Base-by-base conservation (phyloP, 2,888 invertebrate species). In the Pinctada fucata region DNA sequence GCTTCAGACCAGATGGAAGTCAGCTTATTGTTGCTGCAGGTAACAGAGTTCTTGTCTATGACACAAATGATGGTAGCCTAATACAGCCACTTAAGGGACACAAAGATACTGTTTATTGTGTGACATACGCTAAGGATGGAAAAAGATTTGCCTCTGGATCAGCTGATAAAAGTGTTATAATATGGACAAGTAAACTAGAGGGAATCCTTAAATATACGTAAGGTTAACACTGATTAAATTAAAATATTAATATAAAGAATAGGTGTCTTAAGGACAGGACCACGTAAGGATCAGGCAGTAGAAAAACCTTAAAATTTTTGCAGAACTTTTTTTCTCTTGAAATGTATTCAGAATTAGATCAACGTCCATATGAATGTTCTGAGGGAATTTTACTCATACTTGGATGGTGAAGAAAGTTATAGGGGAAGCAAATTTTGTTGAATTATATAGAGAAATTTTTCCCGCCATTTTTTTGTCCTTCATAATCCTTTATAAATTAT, bases 111-210 rank as follows among this genome's bases (percentile, higher is more conserved):
- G 98, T 99, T 0, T 97, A 97, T 92, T 96, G 97, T 85, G 96
- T 98, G 0, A 95, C 96, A 58, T 99, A 98, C 93, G 96, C 99
- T 0, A 95, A 94, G 88, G 98, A 99, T 94, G 99, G 99, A 0
- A 97, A 97, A 90, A 95, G 97, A 88, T 99, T 99, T 94, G 99
- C 99, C 0, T 98, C 97, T 51, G 99, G 99, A 1, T 96, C 98
- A 89, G 97, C 97, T 2, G 99, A 99, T 92, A 99, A 98, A 93
- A 96, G 96, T 91, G 99, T 99, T 70, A 99, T 99, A 83, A 97
- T 99, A 85, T 99, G 99, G 99, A 97, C 97, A 0, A 96, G 96
- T 52, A 97, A 97, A 93, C 94, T 99, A 89, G 98, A 99, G 94
- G 99, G 98, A 47, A 95, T 98, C 83, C 94, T 99, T 2, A 99